Percentiles rank a stretch among this genome's conserved stretches.
phyloP scores from a whole-genome alignment of 2,797 vertebrate genomes.

The Spondyliosoma cantharus region DNA sequence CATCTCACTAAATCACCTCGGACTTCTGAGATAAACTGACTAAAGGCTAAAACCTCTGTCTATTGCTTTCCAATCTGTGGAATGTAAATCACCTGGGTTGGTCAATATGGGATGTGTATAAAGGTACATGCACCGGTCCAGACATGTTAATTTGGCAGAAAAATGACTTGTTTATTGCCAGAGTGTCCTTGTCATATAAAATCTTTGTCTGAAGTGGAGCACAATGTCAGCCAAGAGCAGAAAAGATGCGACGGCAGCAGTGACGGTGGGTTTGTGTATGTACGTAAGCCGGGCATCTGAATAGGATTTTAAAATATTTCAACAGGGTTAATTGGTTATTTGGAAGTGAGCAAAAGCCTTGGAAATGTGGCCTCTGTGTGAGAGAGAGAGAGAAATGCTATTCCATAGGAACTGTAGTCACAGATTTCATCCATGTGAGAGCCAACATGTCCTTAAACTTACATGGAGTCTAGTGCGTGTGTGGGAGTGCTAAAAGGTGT shows the following conservation, averaged over 20 bases:
- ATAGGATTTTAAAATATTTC: neutral
- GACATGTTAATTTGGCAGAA: slow-evolving; percentile 58
- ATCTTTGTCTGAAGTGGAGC: slow-evolving; percentile 35
- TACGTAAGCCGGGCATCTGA: neutral
- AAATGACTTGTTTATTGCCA: slow-evolving; percentile 55
- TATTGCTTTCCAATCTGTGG: slow-evolving; percentile 60
- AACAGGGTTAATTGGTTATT: slow-evolving; percentile 4
- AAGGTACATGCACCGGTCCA: slow-evolving; percentile 4
- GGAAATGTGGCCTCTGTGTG: neutral
- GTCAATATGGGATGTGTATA: slow-evolving; percentile 49
- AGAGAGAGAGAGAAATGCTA: neutral
- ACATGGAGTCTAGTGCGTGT: neutral
- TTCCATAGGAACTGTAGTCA: neutral
- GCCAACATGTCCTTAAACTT: neutral
- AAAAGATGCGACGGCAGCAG: neutral
- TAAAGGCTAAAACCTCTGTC: slow-evolving; percentile 48
- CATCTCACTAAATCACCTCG: slow-evolving; percentile 47
- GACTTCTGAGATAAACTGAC: slow-evolving; percentile 36
- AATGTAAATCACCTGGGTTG: slow-evolving; percentile 60
- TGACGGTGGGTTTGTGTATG: neutral
- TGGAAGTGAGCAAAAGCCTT: neutral
- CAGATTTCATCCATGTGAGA: slow-evolving; percentile 5
- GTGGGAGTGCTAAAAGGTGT: neutral
- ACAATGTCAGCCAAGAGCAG: slow-evolving; percentile 52
- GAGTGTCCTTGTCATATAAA: slow-evolving; percentile 65